Evolutionary conservation across 2,797 vertebrate species (phyloP).

Genomic region (Lateolabrax maculatus): DNA sequence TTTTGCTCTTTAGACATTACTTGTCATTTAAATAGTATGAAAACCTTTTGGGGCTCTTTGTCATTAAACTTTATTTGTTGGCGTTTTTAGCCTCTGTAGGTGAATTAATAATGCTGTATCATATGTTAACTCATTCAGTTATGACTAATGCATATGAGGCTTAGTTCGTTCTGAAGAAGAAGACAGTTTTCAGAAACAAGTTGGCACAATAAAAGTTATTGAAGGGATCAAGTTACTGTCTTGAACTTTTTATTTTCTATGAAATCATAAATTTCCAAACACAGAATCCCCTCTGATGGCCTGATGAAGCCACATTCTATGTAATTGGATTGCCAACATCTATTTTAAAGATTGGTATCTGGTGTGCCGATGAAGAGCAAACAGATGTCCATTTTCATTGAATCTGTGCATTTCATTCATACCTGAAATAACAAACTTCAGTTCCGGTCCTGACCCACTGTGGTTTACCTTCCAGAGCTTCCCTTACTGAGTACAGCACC

Average conservation of each 20-base stretch:
- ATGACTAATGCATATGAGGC: not conserved
- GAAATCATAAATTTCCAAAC: not conserved
- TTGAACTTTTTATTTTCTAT: not conserved
- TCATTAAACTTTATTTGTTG: not conserved
- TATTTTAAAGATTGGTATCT: not conserved
- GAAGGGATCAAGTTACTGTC: not conserved
- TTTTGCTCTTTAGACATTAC: not conserved
- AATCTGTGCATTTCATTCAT: slow-evolving; percentile 19
- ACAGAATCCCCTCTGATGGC: not conserved
- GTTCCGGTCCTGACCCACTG: slow-evolving; percentile 89
- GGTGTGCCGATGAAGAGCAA: not conserved
- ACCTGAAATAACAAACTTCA: slow-evolving; percentile 96
- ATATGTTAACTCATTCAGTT: not conserved
- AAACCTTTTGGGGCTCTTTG: not conserved
- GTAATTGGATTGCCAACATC: not conserved
- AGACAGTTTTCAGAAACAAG: not conserved
- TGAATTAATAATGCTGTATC: not conserved
- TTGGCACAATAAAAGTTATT: not conserved
- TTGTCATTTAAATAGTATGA: not conserved
- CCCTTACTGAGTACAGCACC: slow-evolving; percentile 90
- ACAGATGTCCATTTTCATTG: not conserved
- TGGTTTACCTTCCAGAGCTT: slow-evolving; percentile 91
- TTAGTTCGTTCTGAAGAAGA: not conserved
- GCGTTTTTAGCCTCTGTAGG: not conserved
- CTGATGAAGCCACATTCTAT: not conserved